phyloP scores from a whole-genome alignment of 2,888 invertebrate species.

The Acanthococcus lagerstroemiae region DNA sequence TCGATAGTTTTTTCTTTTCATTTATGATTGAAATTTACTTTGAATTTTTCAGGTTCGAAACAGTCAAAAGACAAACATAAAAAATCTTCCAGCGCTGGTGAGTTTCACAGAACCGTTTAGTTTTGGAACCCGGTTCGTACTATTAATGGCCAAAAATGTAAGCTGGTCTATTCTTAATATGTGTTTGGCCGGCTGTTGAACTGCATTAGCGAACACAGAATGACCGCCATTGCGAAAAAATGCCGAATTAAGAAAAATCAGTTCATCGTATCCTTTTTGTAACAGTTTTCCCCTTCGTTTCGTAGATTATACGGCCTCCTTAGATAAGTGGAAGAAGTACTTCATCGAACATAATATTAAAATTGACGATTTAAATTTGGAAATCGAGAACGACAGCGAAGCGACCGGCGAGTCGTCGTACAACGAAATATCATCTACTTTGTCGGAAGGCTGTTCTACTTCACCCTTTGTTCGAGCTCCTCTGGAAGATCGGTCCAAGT shows the following conservation, averaged over 20 bases:
- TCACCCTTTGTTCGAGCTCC: slow-evolving; percentile 53
- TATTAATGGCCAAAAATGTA: too few relatives aligned
- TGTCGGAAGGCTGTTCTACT: slow-evolving; percentile 37
- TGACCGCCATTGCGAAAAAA: too few relatives aligned
- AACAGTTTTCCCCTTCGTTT: slow-evolving; percentile 6
- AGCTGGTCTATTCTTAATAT: too few relatives aligned
- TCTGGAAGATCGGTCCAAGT: slow-evolving; percentile 61
- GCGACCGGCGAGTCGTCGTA: slow-evolving; percentile 24
- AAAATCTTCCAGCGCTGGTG: slow-evolving; percentile 25
- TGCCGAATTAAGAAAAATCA: too few relatives aligned
- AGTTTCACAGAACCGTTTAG: too few relatives aligned
- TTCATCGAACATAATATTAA: slow-evolving; percentile 33
- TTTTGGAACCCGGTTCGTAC: too few relatives aligned
- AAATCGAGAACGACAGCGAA: slow-evolving; percentile 32
- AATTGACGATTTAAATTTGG: slow-evolving; percentile 33
- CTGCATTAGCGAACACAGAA: too few relatives aligned
- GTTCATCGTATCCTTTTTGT: too few relatives aligned
- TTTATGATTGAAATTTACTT: not conserved
- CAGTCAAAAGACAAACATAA: slow-evolving; percentile 21
- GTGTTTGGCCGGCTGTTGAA: too few relatives aligned
- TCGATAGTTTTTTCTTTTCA: not conserved
- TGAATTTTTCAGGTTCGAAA: slow-evolving; percentile 15
- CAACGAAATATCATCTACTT: slow-evolving; percentile 11
- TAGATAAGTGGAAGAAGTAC: slow-evolving; percentile 34
- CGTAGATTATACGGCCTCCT: slow-evolving; percentile 13